Evolutionary conservation across 30 jellyfish, hydroid and myxozoan genomes (phyloP).

Genomic region (Pelagia noctiluca): DNA sequence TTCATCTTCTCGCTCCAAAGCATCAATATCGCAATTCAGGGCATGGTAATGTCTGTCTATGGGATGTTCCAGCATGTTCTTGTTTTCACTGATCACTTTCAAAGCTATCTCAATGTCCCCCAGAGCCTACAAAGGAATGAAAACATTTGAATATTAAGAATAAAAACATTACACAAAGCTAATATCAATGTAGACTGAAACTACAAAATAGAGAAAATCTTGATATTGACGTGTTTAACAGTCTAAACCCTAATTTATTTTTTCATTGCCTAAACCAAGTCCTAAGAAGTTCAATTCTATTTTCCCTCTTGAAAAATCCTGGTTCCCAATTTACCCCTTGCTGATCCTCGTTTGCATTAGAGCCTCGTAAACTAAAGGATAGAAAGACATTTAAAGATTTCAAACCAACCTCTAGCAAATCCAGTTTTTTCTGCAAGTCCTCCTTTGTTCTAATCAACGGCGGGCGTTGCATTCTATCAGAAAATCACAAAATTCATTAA

Average conservation of each 20-base stretch:
- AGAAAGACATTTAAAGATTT: not conserved
- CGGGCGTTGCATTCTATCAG: conserved; percentile 84
- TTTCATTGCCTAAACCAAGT: too few relatives aligned
- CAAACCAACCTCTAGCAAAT: conserved; percentile 72
- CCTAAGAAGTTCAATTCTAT: too few relatives aligned
- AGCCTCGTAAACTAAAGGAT: not conserved
- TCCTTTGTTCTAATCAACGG: conserved; percentile 84
- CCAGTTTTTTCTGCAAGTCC: conserved; percentile 74
- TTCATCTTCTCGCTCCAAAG: conserved; percentile 59
- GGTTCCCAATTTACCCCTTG: too few relatives aligned
- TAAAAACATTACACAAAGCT: too few relatives aligned
- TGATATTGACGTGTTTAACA: too few relatives aligned
- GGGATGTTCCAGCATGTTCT: conserved; percentile 72
- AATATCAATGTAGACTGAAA: too few relatives aligned
- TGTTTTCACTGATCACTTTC: conserved; percentile 75
- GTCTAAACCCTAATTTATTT: too few relatives aligned
- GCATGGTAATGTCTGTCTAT: conserved; percentile 91
- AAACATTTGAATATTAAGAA: not conserved
- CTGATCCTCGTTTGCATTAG: not conserved
- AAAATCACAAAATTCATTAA: too few relatives aligned
- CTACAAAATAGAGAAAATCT: too few relatives aligned
- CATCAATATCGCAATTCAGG: conserved; percentile 75
- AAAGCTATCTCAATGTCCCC: conserved; percentile 98
- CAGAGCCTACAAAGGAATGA: conserved; percentile 56
- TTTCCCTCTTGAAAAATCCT: too few relatives aligned